phyloP scores from a whole-genome alignment of 2,797 vertebrate species.

The Epinephelus awoara region DNA sequence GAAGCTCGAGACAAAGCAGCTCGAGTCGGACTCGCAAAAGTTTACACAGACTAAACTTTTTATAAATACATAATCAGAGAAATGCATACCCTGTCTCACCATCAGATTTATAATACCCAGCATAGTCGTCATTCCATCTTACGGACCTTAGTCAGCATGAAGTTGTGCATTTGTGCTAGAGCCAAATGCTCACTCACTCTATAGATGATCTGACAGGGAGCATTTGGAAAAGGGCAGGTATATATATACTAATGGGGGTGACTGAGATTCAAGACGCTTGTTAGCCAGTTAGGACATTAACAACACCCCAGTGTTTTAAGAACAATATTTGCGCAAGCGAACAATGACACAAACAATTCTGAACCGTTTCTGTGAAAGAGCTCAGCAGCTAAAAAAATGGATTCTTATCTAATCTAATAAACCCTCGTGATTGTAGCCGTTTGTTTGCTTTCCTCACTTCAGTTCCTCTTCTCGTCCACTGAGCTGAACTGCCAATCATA shows the following conservation, averaged over 20 bases:
- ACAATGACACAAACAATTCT: too few species aligned
- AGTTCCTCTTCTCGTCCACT: too few species aligned
- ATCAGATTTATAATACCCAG: constrained; percentile 7
- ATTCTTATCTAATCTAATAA: too few species aligned
- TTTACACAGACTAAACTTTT: neutral
- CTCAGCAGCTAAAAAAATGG: too few species aligned
- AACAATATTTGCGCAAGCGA: too few species aligned
- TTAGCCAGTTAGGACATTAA: too few species aligned
- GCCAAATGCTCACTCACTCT: neutral
- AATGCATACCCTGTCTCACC: neutral
- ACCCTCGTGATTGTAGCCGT: too few species aligned
- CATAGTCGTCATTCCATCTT: constrained; percentile 19
- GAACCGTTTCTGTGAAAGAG: too few species aligned
- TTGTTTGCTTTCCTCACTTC: too few species aligned
- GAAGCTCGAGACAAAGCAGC: neutral
- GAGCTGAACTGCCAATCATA: too few species aligned
- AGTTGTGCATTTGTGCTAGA: neutral
- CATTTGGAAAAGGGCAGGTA: neutral
- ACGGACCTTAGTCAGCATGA: constrained; percentile 8
- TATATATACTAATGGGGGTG: neutral
- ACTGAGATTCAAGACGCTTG: neutral
- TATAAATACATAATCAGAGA: neutral
- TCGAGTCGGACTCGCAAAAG: neutral
- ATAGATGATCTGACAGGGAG: neutral
- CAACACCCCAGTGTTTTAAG: too few species aligned